A percentile compares a stretch with the other conserved stretches of the same genome.
phyloP scores from a whole-genome alignment of 2,888 invertebrate species.

The Melipona bicolor region DNA sequence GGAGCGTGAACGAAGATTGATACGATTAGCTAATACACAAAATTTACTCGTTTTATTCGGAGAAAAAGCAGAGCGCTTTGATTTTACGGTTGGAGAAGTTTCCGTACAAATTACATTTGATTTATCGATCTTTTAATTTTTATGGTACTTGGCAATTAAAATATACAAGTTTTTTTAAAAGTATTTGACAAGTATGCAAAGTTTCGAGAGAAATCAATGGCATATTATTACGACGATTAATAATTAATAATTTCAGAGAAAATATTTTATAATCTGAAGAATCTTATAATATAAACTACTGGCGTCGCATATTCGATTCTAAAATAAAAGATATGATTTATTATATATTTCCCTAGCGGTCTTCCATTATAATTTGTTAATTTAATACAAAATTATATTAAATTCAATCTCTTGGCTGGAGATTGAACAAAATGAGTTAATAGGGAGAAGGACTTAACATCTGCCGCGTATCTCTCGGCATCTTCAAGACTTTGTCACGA shows the following conservation, averaged over 20 bases:
- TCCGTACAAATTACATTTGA: not conserved
- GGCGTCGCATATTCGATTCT: too few relatives aligned
- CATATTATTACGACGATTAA: too few relatives aligned
- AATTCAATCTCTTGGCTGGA: not conserved
- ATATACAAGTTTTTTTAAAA: too few relatives aligned
- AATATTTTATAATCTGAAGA: too few relatives aligned
- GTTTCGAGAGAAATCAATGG: too few relatives aligned
- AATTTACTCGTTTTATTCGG: not conserved
- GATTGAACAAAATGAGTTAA: not conserved
- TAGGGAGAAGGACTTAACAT: conserved; percentile 6
- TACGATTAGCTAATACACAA: conserved; percentile 26
- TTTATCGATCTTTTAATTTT: not conserved
- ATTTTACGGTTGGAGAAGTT: not conserved
- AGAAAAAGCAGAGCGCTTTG: not conserved
- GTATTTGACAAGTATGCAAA: too few relatives aligned
- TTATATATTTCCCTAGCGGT: too few relatives aligned
- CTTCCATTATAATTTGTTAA: too few relatives aligned
- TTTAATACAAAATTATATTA: not conserved
- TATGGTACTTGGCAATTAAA: not conserved
- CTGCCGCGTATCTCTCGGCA: conserved; percentile 24
- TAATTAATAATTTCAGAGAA: too few relatives aligned
- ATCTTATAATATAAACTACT: too few relatives aligned
- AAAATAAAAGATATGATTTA: too few relatives aligned
- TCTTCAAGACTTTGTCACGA: conserved; percentile 1
- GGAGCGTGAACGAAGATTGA: conserved; percentile 39